Conservation (phyloP, 1,140 invertebrate genomes). For the Drosophila kohkoa region DNA sequence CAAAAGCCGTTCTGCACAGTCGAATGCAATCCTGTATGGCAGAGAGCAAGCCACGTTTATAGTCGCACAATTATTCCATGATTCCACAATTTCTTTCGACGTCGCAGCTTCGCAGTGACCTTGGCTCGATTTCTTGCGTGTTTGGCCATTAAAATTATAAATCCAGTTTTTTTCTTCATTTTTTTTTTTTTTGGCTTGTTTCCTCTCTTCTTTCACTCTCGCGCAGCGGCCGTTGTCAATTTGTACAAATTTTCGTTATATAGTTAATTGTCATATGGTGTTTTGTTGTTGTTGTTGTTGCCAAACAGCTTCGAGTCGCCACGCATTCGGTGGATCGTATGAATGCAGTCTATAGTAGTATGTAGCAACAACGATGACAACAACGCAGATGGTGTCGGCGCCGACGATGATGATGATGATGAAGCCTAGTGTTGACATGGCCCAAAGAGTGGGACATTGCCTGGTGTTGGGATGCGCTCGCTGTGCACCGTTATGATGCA, state of each 20-base stretch:
- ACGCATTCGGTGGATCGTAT: constrained; percentile 9
- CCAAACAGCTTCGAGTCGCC: constrained; percentile 66
- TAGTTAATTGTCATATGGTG: constrained; percentile 69
- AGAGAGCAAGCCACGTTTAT: constrained; percentile 32
- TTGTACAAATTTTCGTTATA: constrained; percentile 78
- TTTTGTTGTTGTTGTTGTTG: constrained; percentile 51
- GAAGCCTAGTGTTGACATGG: constrained; percentile 46
- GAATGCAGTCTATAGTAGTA: constrained; percentile 29
- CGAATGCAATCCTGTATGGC: constrained; percentile 20
- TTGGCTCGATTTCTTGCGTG: constrained; percentile 79
- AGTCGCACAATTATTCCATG: constrained; percentile 24
- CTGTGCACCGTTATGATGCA: constrained; percentile 31
- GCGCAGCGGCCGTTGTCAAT: constrained; percentile 58
- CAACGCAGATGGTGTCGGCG: constrained; percentile 3
- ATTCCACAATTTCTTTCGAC: constrained; percentile 70
- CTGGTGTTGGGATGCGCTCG: constrained; percentile 46
- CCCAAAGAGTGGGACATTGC: constrained; percentile 19
- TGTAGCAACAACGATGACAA: constrained; percentile 55
- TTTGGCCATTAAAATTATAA: constrained; percentile 69
- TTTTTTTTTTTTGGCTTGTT: constrained; percentile 35
- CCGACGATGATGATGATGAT: constrained; percentile 21
- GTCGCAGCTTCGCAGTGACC: constrained; percentile 63
- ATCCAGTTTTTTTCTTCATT: constrained; percentile 37
- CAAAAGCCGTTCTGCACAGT: constrained; percentile 66
- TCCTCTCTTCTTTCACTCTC: constrained; percentile 78